Percentiles rank a stretch among this genome's conserved stretches.
Conservation (phyloP, 2,888 invertebrate species). For the Campopleginae sp. region DNA sequence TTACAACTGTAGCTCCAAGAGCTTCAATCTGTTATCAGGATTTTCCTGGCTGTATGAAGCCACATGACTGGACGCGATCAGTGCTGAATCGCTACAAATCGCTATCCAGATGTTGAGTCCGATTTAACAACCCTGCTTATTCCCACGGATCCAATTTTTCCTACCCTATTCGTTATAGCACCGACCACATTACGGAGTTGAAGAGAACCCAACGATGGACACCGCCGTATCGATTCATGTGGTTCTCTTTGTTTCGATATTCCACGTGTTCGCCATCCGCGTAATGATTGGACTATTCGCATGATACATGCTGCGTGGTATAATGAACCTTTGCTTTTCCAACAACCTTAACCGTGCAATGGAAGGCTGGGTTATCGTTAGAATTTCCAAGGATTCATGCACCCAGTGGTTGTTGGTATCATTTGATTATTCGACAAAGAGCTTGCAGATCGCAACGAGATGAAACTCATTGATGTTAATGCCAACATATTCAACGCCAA, state of each 20-base stretch:
- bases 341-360: background rate
- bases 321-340: background rate
- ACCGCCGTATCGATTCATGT: background rate
- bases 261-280: background rate
- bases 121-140: background rate
- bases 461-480: background rate
- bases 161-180: background rate
- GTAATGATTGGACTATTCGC: background rate
- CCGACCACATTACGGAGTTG: background rate
- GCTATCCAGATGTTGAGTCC: background rate
- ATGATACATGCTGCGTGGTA: background rate
- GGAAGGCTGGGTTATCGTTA: background rate
- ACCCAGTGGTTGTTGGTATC: background rate
- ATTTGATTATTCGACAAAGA: background rate
- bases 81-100: background rate
- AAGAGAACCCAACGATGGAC: background rate
- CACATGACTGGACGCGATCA: background rate
- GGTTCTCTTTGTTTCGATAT: slow-evolving; percentile 10
- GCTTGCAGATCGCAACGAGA: background rate
- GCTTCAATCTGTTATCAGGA: background rate
- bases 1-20: background rate
- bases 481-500: background rate
- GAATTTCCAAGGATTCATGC: slow-evolving; percentile 1
- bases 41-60: background rate
- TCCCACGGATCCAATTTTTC: background rate